These are phyloP conservation scores for Cryptocheilus praepositus DNA, from an alignment of 2,888 invertebrate species.

Conservation along the genomic window DNA sequence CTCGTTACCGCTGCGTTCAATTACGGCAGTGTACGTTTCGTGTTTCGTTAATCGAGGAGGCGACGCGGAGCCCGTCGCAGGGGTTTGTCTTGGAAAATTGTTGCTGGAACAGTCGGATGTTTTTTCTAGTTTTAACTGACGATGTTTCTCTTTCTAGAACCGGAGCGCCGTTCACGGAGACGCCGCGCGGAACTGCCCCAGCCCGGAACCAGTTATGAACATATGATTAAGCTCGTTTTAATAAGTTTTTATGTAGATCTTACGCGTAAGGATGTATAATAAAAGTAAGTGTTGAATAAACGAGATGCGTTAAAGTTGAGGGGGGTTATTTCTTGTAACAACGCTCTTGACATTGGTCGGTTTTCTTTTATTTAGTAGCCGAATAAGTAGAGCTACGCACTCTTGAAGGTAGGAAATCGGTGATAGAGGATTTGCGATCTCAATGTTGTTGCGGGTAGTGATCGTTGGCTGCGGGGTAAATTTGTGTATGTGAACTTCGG, in stretches of 20 bases:
- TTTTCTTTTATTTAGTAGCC: not conserved
- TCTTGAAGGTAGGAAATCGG: no score
- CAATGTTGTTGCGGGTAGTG: no score
- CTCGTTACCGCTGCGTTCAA: no score
- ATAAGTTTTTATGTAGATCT: slow-evolving; percentile 73
- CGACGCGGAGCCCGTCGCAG: no score
- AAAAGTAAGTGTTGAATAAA: slow-evolving; percentile 71
- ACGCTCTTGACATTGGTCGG: not conserved
- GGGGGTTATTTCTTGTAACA: slow-evolving; percentile 21
- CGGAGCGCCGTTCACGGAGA: slow-evolving; percentile 53
- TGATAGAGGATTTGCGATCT: no score
- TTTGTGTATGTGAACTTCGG: no score
- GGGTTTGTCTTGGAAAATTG: no score
- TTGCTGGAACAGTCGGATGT: not conserved
- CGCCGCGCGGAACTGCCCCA: slow-evolving; percentile 58
- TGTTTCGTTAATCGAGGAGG: no score
- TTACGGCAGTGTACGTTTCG: no score
- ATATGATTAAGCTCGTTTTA: slow-evolving; percentile 69
- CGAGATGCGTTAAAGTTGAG: slow-evolving; percentile 62
- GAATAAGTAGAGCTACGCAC: no score
- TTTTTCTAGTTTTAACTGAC: slow-evolving; percentile 4
- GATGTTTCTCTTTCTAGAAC: slow-evolving; percentile 49
- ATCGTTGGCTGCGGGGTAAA: no score
- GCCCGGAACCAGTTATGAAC: slow-evolving; percentile 64
- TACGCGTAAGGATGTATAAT: slow-evolving; percentile 68